phyloP scores from a whole-genome alignment of 1,140 invertebrate species.

The Neuroterus valhalla region DNA sequence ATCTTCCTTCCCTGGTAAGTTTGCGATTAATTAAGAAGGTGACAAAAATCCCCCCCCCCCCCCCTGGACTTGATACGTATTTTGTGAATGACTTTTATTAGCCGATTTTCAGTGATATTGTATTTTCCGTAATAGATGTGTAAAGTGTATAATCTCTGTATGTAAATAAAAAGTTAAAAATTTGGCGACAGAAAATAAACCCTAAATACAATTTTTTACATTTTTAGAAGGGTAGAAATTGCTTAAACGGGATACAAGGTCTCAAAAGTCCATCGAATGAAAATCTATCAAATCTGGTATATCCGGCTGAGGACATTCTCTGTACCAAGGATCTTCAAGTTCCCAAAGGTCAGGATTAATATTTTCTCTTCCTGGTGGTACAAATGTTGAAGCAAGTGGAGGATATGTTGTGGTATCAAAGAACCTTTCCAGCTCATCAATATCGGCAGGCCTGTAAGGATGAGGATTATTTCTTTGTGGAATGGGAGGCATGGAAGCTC shows the following conservation, averaged over 20 bases:
- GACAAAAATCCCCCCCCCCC: no score
- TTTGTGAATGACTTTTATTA: no score
- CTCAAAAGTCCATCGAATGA: slow-evolving; percentile 4
- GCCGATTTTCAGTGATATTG: no score
- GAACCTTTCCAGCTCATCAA: slow-evolving; percentile 55
- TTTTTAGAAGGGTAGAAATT: no score
- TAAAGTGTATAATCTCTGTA: no score
- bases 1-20: no score
- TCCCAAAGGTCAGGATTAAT: slow-evolving; percentile 51
- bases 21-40: no score
- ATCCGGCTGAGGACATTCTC: slow-evolving; percentile 7
- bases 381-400: slow-evolving; percentile 15
- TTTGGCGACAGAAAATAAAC: no score
- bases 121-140: no score
- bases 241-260: neutral
- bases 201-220: no score
- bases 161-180: no score
- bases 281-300: slow-evolving; percentile 49
- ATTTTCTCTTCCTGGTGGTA: slow-evolving; percentile 41
- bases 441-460: slow-evolving; percentile 33
- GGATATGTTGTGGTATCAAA: slow-evolving; percentile 53
- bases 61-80: no score
- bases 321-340: slow-evolving; percentile 52
- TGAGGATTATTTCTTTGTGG: neutral
- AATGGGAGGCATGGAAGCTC: slow-evolving; percentile 34